phyloP scores from a whole-genome alignment of 2,113 vertebrate species.

The Laticauda colubrina region DNA sequence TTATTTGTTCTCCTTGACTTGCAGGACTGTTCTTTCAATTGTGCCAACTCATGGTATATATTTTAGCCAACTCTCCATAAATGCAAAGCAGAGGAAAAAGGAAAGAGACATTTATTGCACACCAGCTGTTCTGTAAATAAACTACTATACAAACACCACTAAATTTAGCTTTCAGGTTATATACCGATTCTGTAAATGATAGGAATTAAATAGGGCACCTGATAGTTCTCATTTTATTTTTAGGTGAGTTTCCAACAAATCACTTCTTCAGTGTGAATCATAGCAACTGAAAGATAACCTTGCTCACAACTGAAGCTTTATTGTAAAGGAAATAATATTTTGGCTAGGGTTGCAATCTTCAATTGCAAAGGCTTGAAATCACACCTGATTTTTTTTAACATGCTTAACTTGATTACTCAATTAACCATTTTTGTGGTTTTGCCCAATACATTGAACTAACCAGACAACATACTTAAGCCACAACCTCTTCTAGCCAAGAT shows the following conservation, averaged over 20 bases:
- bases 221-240: constrained; percentile 18
- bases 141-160: constrained; percentile 4
- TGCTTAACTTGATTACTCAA: neutral
- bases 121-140: constrained; percentile 13
- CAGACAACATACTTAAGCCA: neutral
- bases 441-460: neutral
- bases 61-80: neutral
- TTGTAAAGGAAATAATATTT: neutral
- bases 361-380: neutral
- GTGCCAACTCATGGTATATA: neutral
- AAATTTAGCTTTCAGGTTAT: constrained; percentile 24
- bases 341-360: neutral
- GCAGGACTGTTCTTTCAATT: neutral
- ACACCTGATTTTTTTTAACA: neutral
- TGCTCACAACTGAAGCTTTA: neutral
- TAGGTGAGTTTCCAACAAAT: neutral
- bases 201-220: constrained; percentile 18
- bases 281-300: neutral
- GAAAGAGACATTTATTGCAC: constrained; percentile 2
- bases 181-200: constrained; percentile 1
- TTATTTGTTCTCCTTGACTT: neutral
- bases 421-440: neutral
- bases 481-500: neutral
- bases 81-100: neutral
- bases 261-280: neutral